A percentile compares a stretch with the other conserved stretches of the same genome.
Evolutionary conservation across 30 jellyfish, hydroid and myxozoan genomes (phyloP).

Genomic region (Hydractinia echinata): DNA sequence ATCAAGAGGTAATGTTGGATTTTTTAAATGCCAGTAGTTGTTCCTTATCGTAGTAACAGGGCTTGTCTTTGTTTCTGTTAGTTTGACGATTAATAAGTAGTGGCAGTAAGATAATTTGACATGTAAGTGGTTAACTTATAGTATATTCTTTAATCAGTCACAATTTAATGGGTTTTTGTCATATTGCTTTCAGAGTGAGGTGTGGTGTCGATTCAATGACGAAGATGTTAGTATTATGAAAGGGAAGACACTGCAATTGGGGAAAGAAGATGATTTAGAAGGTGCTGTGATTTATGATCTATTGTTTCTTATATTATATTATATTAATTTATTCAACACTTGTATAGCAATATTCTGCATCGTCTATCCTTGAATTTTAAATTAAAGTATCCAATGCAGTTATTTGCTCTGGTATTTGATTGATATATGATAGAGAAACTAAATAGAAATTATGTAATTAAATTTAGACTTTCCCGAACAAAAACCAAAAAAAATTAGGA

Average conservation of each 20-base stretch:
- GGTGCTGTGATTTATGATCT: constrained; percentile 35
- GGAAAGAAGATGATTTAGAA: constrained; percentile 78
- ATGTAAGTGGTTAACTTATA: background rate
- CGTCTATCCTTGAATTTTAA: background rate
- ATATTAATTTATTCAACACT: too few species aligned
- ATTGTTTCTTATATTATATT: background rate
- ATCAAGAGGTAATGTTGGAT: constrained; percentile 52
- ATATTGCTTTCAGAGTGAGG: constrained; percentile 46
- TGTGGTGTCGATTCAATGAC: constrained; percentile 85
- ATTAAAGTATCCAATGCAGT: background rate
- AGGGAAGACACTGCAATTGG: constrained; percentile 58
- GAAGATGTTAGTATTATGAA: constrained; percentile 66
- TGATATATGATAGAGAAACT: background rate
- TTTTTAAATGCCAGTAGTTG: background rate
- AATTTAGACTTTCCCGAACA: background rate
- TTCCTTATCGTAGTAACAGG: background rate
- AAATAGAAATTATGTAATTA: background rate
- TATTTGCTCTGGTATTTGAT: too few species aligned
- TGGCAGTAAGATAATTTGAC: background rate
- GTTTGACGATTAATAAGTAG: background rate
- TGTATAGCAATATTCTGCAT: too few species aligned
- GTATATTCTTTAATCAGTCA: background rate
- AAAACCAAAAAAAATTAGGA: constrained; percentile 13
- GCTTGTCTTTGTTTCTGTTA: background rate
- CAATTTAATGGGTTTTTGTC: background rate